Conservation (phyloP, 2,888 invertebrate genomes). For the Torymus texanus region DNA sequence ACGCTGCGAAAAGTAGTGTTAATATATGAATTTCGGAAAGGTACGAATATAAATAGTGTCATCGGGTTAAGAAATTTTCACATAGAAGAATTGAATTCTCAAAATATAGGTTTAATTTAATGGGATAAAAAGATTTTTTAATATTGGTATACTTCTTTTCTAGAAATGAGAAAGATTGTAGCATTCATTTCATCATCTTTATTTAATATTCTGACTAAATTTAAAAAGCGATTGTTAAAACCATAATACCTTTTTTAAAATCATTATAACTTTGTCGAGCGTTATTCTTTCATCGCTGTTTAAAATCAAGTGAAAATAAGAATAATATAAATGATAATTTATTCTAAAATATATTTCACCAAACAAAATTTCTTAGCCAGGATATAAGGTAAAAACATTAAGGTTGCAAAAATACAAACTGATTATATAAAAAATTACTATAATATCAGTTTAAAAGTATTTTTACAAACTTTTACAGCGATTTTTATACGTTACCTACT, state of each 20-base stretch:
- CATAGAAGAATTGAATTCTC: too few relatives aligned
- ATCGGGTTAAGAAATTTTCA: slow-evolving; percentile 31
- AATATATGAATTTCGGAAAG: slow-evolving; percentile 14
- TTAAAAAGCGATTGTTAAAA: too few relatives aligned
- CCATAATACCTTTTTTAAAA: too few relatives aligned
- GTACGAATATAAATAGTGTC: slow-evolving; percentile 2
- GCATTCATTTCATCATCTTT: too few relatives aligned
- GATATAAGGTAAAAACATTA: not conserved
- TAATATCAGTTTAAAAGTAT: slow-evolving; percentile 13
- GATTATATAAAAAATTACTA: slow-evolving; percentile 11
- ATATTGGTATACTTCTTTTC: too few relatives aligned
- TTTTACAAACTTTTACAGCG: slow-evolving; percentile 16
- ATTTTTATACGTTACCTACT: slow-evolving; percentile 37
- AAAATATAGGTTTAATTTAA: too few relatives aligned
- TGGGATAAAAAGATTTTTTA: too few relatives aligned
- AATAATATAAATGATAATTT: not conserved
- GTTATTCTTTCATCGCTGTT: too few relatives aligned
- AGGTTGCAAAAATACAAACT: slow-evolving; percentile 15
- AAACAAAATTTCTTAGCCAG: slow-evolving; percentile 34
- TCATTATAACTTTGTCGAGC: too few relatives aligned
- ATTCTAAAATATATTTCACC: not conserved
- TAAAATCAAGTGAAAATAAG: too few relatives aligned
- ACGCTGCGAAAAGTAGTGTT: slow-evolving; percentile 29
- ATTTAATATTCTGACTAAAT: too few relatives aligned
- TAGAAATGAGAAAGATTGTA: too few relatives aligned